These are phyloP conservation scores for Microctonus aethiopoides DNA, from an alignment of 2,888 invertebrate genomes.

Conservation along the genomic window DNA sequence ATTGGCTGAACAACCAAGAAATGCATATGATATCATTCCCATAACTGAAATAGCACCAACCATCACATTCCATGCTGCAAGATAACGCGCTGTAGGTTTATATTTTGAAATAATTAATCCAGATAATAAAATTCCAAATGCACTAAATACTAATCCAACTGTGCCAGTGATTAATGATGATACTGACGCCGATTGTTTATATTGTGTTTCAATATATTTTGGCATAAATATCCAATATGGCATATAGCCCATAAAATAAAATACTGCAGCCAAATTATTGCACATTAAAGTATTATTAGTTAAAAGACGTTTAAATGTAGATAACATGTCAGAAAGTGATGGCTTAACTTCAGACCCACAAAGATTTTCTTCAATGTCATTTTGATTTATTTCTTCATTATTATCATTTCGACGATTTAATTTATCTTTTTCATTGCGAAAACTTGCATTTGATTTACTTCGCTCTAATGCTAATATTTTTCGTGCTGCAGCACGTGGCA, in stretches of 20 bases:
- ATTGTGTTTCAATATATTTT: slow-evolving; percentile 86
- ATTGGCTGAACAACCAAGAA: slow-evolving; percentile 75
- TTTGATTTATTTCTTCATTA: slow-evolving; percentile 40
- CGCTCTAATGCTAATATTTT: slow-evolving; percentile 65
- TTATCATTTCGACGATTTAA: slow-evolving; percentile 38
- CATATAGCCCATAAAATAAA: slow-evolving; percentile 78
- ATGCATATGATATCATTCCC: slow-evolving; percentile 75
- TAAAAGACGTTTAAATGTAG: slow-evolving; percentile 73
- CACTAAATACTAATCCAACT: slow-evolving; percentile 77
- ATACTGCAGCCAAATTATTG: slow-evolving; percentile 79
- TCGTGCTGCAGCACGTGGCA: slow-evolving; percentile 75
- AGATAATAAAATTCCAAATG: slow-evolving; percentile 76
- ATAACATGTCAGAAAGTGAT: slow-evolving; percentile 71
- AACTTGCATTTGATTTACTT: slow-evolving; percentile 54
- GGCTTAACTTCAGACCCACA: slow-evolving; percentile 52
- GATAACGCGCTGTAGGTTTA: slow-evolving; percentile 74
- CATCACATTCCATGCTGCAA: slow-evolving; percentile 78
- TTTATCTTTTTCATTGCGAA: slow-evolving; percentile 41
- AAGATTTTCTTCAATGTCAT: not conserved
- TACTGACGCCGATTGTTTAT: slow-evolving; percentile 79
- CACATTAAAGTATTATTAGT: slow-evolving; percentile 77
- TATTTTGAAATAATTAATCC: slow-evolving; percentile 76
- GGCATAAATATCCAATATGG: slow-evolving; percentile 86
- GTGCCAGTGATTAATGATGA: slow-evolving; percentile 82
- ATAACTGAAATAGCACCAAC: slow-evolving; percentile 74